Conservation (phyloP, 64 coral and sea anemone species). For the Porites australiensis region DNA sequence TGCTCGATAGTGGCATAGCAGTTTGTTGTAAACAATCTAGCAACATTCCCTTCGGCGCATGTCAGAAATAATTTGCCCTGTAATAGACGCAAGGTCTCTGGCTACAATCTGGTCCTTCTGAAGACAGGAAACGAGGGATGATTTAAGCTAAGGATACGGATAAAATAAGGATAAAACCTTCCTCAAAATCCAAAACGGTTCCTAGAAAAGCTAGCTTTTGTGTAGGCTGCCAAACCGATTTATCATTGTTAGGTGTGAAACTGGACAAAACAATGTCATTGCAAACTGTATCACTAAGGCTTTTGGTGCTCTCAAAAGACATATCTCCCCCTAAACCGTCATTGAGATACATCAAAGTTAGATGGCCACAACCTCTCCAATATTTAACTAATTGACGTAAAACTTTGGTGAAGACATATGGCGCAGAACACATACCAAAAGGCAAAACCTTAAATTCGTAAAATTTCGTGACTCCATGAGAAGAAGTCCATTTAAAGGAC, state of each 20-base stretch:
- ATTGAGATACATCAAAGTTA: not conserved
- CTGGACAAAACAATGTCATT: not conserved
- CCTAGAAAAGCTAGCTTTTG: not conserved
- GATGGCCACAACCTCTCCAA: not conserved
- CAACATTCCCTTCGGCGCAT: constrained; percentile 36
- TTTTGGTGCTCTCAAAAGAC: not conserved
- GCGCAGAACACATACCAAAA: constrained; percentile 13
- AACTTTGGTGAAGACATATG: constrained; percentile 3
- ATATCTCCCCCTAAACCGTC: not conserved
- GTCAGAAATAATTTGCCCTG: constrained; percentile 1
- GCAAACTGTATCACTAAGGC: not conserved
- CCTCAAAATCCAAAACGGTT: not conserved
- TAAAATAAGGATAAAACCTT: not conserved
- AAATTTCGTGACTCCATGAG: constrained; percentile 3
- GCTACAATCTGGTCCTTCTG: constrained; percentile 30
- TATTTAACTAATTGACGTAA: not conserved
- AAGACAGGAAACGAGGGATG: constrained; percentile 13
- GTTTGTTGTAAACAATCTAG: constrained; percentile 26
- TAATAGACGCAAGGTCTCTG: not conserved
- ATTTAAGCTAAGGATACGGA: constrained; percentile 22
- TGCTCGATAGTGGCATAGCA: constrained; percentile 59
- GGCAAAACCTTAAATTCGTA: constrained; percentile 7
- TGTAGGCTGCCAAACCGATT: constrained; percentile 3
- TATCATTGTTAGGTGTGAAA: constrained; percentile 20
- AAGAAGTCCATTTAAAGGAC: constrained; percentile 7